phyloP scores from a whole-genome alignment of 2,113 vertebrate genomes.

The Macaca fascicularis region T2T-MFA8v1.1 NC_088394.1:74128501-74129000 shows the following conservation, averaged over 20 bases:
- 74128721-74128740: neutral
- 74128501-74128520: conserved; percentile 79
- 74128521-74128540: conserved; percentile 68
- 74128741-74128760: neutral
- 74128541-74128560: conserved; percentile 51
- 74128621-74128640: accelerated
- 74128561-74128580: conserved; percentile 36
- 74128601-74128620: neutral
- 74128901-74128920: neutral
- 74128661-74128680: neutral
- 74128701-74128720: too few relatives aligned
- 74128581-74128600: neutral
- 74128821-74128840: neutral
- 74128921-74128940: conserved; percentile 30
- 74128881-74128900: neutral
- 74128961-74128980: neutral
- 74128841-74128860: neutral
- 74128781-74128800: neutral
- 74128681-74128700: too few relatives aligned
- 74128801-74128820: neutral
- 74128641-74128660: accelerated
- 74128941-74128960: neutral
- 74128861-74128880: neutral
- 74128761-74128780: too few relatives aligned
- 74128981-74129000: neutral